Base-by-base conservation (phyloP, 2,797 vertebrate genomes). In the Eulemur albifrons region DNA sequence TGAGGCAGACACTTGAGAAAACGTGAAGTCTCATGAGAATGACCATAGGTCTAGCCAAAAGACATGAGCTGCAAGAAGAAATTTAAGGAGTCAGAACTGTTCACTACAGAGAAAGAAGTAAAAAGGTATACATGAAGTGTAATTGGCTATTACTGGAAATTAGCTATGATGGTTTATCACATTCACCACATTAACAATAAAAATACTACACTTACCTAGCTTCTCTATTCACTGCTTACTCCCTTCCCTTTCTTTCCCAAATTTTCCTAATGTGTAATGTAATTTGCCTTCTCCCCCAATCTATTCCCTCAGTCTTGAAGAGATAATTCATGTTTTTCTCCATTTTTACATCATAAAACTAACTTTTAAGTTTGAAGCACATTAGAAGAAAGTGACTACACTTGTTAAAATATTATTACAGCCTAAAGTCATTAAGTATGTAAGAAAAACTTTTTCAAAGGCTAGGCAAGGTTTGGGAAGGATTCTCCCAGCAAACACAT, bases 61-160 rank as follows among this genome's bases (percentile, higher is more conserved):
- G 87, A 65, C 63, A 73, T 40, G 80, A 95, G 83, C 96, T 97
- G 93, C 38, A 88, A 90, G 72, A 94, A 96, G 59, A 97, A 96
- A 92, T 73, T 52, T 20, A 84, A 89, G 61, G 61, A 84, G 83
- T 96, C 84, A 98, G 83, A 91, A 73, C 23, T 59, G 63, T 57
- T 94, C 30, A 35, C 57, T 17, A 43, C 1, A 76, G 84, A 73
- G 45, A 45, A 72, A 87, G 72, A 83, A 27, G 32, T 30, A 43
- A 72, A 89, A 88, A 57, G 12, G n/a, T 35, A 48, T 9, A 50
- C 32, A 5, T 23, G 17, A 23, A 48, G 12, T 25, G 4, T 2
- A 54, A 12, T 1, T 72, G 23, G 25, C 43, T 88, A 57, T 30
- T 59, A 43, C 0, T 87, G 12, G 81, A 93, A 96, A 73, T 86